Evolutionary conservation across 2,113 vertebrate genomes (phyloP), one percentile per base, ranked within the genome.

Genomic region (Passer montanus): DNA sequence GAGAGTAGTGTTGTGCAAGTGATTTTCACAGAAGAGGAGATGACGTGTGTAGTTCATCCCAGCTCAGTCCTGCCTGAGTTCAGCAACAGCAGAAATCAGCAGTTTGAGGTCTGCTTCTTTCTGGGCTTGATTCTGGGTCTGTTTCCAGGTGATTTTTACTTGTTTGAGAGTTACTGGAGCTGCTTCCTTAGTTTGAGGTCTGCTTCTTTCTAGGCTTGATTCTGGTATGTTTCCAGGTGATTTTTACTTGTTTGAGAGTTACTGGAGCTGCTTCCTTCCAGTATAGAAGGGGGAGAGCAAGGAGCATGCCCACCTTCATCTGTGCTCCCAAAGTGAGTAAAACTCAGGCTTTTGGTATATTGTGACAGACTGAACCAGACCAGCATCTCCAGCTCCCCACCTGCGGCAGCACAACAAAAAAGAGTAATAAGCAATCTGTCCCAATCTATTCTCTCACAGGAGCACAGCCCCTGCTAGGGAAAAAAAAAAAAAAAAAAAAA

Each of bases 401-500:
- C 13, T 5, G 0, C 63, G 70, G 60, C 59, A 73, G 49, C 4
- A 17, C 41, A 86, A n/a, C 33, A 79, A 53, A 82, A 82, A 82
- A 28, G 15, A 27, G 12, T 75, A 55, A 63, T 80, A 64, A 72
- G 37, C 35, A 43, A 33, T 58, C 63, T 69, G 7, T 39, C 59
- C 31, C 1, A 0, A 6, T 62, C 41, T 83, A 0, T 44, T 92
- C 28, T 66, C 3, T 3, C 43, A 24, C 7, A 55, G 68, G 23
- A 80, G 20, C 58, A 23, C 11, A 60, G 75, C n/a, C 30, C 24
- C 56, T 30, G 23, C 52, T 21, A 55, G 28, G 11, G 41, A 6
- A 6, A 15, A 41, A 41, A 15, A 41, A 16, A 37, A 66, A 44
- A 18, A 44, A 44, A n/a, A 27, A 62, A 39, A 59, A 35, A 53